Evolutionary conservation across 1,140 invertebrate species (phyloP).

Genomic region (Maniola jurtina): DNA sequence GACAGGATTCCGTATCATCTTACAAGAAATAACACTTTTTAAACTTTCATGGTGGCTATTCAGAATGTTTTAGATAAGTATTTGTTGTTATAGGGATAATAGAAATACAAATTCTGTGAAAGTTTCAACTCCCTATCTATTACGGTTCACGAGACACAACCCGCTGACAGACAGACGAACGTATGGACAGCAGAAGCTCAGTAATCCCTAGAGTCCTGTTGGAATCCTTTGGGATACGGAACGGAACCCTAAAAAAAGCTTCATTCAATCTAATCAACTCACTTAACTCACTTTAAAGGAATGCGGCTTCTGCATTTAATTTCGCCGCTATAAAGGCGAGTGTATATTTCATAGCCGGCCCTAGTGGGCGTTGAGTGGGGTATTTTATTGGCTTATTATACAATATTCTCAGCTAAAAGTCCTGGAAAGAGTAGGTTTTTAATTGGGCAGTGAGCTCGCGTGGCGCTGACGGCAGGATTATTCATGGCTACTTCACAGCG

Average conservation of each 20-base stretch:
- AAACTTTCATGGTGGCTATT: no score
- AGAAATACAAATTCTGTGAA: no score
- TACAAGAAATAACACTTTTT: no score
- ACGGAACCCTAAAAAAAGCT: not conserved
- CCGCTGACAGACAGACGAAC: no score
- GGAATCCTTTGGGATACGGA: no score
- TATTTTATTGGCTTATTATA: constrained; percentile 79
- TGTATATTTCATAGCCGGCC: constrained; percentile 72
- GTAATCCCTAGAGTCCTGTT: no score
- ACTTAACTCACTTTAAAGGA: constrained; percentile 20
- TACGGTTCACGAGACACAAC: no score
- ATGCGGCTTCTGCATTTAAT: constrained; percentile 42
- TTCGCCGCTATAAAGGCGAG: constrained; percentile 43
- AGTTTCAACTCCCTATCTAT: no score
- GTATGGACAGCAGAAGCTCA: no score
- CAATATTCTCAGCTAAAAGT: constrained; percentile 78
- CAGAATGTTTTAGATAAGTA: no score
- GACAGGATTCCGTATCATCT: no score
- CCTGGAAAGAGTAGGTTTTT: constrained; percentile 77
- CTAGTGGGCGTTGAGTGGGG: constrained; percentile 72
- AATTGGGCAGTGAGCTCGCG: constrained; percentile 73
- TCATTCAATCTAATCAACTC: constrained; percentile 17
- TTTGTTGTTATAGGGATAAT: no score
- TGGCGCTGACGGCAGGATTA: constrained; percentile 71
- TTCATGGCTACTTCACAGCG: constrained; percentile 70